A percentile compares a stretch with the other conserved stretches of the same genome.
These are phyloP conservation scores for Falco naumanni DNA, from an alignment of 2,797 vertebrate genomes.

Conservation along the genomic window DNA sequence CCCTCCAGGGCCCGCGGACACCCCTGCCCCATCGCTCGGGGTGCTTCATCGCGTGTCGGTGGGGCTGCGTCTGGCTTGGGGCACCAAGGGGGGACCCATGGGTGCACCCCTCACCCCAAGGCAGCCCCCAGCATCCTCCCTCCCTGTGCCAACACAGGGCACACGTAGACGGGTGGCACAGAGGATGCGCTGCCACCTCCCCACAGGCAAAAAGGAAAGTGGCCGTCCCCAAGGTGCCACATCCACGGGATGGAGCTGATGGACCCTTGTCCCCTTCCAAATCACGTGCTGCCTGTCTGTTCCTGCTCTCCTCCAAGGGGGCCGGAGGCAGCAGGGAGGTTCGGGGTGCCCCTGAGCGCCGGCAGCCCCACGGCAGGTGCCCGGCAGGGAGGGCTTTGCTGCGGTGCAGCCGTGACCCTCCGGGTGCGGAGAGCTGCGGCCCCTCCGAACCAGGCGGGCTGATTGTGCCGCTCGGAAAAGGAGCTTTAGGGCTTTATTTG, in stretches of 20 bases:
- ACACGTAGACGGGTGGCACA: rapidly evolving
- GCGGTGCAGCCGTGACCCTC: neutral
- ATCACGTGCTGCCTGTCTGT: rapidly evolving
- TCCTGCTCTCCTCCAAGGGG: neutral
- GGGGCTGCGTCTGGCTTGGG: neutral
- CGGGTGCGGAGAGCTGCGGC: neutral
- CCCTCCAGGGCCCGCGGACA: rapidly evolving
- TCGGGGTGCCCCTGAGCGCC: neutral
- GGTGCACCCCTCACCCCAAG: neutral
- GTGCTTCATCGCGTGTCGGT: rapidly evolving
- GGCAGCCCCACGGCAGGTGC: neutral
- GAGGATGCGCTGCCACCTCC: neutral
- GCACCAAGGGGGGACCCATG: rapidly evolving
- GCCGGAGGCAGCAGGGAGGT: rapidly evolving
- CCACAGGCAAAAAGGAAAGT: rapidly evolving
- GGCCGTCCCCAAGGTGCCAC: rapidly evolving
- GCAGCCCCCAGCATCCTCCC: neutral
- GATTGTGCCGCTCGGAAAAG: neutral
- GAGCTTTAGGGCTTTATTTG: constrained; percentile 29
- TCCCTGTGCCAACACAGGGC: neutral
- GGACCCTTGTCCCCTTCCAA: neutral
- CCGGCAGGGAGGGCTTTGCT: neutral
- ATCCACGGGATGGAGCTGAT: rapidly evolving
- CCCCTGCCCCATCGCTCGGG: rapidly evolving
- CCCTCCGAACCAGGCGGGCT: neutral